Evolutionary conservation across 2,797 vertebrate genomes (phyloP), one percentile per base, ranked within the genome.

Genomic region (Cyprinella venusta): DNA sequence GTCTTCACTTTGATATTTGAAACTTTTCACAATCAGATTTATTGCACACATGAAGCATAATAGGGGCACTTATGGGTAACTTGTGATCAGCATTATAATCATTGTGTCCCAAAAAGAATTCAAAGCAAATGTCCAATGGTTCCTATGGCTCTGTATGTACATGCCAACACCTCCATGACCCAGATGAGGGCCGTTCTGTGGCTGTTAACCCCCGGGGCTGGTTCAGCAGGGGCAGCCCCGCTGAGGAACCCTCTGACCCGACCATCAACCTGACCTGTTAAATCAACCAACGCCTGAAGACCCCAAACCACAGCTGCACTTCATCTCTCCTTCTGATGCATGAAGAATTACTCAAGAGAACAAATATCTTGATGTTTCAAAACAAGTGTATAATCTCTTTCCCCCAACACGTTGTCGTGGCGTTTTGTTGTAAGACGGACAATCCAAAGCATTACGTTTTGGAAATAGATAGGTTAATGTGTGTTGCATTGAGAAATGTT

Each of bases 241-340:
- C 68, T 71, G 69, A 72, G 16, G 1, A 72, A 48, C 16, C 70
- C 70, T 72, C 48, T 72, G 70, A 52, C 70, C 48, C 33, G 8
- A 71, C n/a, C 69, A 71, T 71, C 69, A 71, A 30, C 24, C 69
- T 71, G 70, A 72, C 48, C 70, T 36, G 70, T 52, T 33, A 52
- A 72, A 52, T 52, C 18, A 52, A 12, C 48, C 70, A 72, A 7
- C 9, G 12, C 48, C 26, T 52, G 13, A 72, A 72, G 6, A 18
- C 26, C 45, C 15, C 45, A 52, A 72, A 72, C 70, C 50, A 72
- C 70, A 72, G 48, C 48, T 52, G 70, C 48, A 33, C 70, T 18
- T 18, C 16, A 50, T 6, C 16, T 50, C 3, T 2, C 15, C 48
- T 6, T 30, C 24, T 6, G 42, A 19, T 9, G 24, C 69, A 48